Evolutionary conservation across 2,113 vertebrate genomes (phyloP), one percentile per base, ranked within the genome.

Genomic region (Anguilla rostrata): DNA sequence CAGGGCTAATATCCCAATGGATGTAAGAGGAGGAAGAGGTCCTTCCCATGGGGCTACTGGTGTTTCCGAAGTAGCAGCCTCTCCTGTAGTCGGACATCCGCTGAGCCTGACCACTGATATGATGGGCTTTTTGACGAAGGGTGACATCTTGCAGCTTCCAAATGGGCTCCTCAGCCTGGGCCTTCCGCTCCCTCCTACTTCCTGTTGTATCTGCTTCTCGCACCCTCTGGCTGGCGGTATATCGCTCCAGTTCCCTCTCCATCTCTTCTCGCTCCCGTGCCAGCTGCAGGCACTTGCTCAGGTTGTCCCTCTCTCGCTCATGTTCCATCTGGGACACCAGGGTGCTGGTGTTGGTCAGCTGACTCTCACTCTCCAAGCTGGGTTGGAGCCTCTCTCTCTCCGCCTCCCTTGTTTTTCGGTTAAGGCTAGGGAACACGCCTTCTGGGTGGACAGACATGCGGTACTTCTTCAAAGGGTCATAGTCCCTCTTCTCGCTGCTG

Each of bases 1-100:
- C 95, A 0, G 95, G 95, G 84, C 95, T 96, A 18, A 96, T 92
- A 87, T 96, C 94, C 95, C 95, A 96, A 15, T 94, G 93, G 46
- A 96, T 94, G 60, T 84, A 89, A 40, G 92, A 84, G 6, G 84
- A 84, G 14, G 87, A 82, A 43, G 86, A 84, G 80, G 90, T 87
- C 15, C 91, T 90, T 63, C 94, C 93, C 92, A 94, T 90, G 4
- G 95, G 95, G 87, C 95, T 96, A 90, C 95, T 96, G 34, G 94
- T 95, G 86, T 81, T 95, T n/a, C 94, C 93, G 85, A 96, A 96
- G 90, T 96, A 96, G 89, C 95, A 96, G 0, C 94, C 95, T 80
- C 83, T 91, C n/a, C 95, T 91, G 87, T 95, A 94, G 86, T 95
- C 94, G 8, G 94, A 93, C 0, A 93, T 87, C 5, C 75, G 91